phyloP scores from a whole-genome alignment of 2,797 vertebrate genomes.

The Danio albolineatus region DNA sequence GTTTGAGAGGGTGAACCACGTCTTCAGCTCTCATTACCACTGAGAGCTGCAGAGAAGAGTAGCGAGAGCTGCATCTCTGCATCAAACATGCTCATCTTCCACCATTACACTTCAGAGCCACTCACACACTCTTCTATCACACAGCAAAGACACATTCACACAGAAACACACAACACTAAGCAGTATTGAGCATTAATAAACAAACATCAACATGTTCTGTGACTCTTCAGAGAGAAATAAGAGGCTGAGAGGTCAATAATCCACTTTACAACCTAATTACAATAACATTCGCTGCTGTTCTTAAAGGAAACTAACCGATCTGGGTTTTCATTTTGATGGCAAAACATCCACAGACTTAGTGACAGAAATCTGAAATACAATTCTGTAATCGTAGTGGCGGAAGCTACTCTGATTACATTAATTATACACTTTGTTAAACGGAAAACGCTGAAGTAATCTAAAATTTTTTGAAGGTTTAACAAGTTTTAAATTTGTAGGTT shows the following conservation, averaged over 20 bases:
- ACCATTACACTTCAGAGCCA: slow-evolving; percentile 48
- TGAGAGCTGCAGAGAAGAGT: slow-evolving; percentile 27
- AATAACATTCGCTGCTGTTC: background rate
- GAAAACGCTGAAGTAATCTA: background rate
- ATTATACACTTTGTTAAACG: background rate
- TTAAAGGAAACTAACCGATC: background rate
- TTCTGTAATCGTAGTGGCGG: background rate
- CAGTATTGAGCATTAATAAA: slow-evolving; percentile 45
- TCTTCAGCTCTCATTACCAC: slow-evolving; percentile 47
- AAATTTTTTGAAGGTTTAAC: background rate
- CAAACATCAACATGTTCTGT: slow-evolving; percentile 6
- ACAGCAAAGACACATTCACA: slow-evolving; percentile 28
- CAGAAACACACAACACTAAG: slow-evolving; percentile 19
- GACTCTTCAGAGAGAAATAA: slow-evolving; percentile 7
- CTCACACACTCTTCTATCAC: slow-evolving; percentile 32
- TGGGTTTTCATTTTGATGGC: background rate
- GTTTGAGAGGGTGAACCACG: slow-evolving; percentile 41
- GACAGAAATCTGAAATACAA: background rate
- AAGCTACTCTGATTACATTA: background rate
- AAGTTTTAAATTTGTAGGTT: background rate
- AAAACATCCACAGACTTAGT: background rate
- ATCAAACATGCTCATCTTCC: slow-evolving; percentile 57
- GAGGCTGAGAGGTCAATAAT: slow-evolving; percentile 16
- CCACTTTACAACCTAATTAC: slow-evolving; percentile 25
- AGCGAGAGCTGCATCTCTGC: slow-evolving; percentile 34